These are phyloP conservation scores for Platysteira castanea DNA, from an alignment of 2,113 vertebrate genomes.

Conservation along the genomic window DNA sequence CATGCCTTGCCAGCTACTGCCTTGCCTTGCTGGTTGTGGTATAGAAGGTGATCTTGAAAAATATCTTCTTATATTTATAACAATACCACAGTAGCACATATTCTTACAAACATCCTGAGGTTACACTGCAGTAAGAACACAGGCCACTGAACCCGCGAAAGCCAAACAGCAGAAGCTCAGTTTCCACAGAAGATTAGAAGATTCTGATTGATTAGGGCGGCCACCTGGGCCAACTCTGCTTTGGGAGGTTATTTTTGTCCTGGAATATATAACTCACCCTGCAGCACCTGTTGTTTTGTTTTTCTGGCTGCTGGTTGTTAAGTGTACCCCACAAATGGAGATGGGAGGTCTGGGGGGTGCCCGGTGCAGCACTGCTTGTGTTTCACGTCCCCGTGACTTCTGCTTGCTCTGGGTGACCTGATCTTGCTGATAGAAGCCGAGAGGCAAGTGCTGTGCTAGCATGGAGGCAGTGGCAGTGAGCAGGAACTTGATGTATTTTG, in stretches of 20 bases:
- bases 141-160: not conserved
- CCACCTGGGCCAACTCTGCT: not conserved
- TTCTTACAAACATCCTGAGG: not conserved
- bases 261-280: not conserved
- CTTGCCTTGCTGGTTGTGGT: not conserved
- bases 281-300: not conserved
- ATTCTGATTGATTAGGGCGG: not conserved
- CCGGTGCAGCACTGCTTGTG: not conserved
- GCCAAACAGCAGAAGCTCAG: not conserved
- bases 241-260: not conserved
- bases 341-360: not conserved
- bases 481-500: not conserved
- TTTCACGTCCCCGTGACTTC: not conserved
- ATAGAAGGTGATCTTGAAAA: not conserved
- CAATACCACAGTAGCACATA: not conserved
- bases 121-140: not conserved
- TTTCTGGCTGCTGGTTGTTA: not conserved
- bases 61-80: not conserved
- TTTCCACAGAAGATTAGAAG: not conserved
- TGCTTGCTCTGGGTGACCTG: not conserved
- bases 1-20: not conserved
- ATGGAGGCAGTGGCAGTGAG: not conserved
- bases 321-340: accelerated
- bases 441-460: not conserved
- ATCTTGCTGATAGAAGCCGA: not conserved